Base-by-base conservation (phyloP, 2,113 vertebrate species). In the Lontra canadensis region DNA sequence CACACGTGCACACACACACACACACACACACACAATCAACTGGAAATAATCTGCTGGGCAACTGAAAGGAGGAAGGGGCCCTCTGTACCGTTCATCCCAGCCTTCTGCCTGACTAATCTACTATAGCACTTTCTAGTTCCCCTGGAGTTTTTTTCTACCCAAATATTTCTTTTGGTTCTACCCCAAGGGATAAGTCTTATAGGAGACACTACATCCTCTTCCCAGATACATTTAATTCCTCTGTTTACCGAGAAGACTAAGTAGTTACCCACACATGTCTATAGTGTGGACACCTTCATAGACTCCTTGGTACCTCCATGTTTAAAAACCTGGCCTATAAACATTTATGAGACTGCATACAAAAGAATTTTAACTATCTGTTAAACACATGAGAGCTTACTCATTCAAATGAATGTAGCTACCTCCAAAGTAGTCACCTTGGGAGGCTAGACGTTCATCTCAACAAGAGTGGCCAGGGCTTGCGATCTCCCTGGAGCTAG, bases 301-400 rank as follows among this genome's bases (percentile, higher is more conserved):
- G 71, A 85, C 67, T 82, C 36, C 65, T 87, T 92, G 47, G 52
- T 95, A 83, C 47, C 18, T 93, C 59, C 73, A 63, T 82, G 47
- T 91, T 95, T 95, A 85, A 96, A 96, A 95, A 89, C 31, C 34
- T 76, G 90, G 47, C 55, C 78, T 86, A 97, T 97, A 97, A 95
- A 93, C 81, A 93, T 94, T 98, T 94, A 97, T 88, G 86, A 95
- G 92, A 91, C 31, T 91, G 65, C 26, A 96, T 80, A 93, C 93
- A 97, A 98, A 95, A 31, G 47, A 95, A 94, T 21, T 31, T 88
- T 96, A 96, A 94, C 85, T 96, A 65, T 92, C 86, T 95, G 71
- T 67, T 97, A 88, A 97, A 92, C 18, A 65, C 39, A 59, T 29
- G 55, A 93, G 55, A 55, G 47, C 80, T 86, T 95, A 96, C 65